phyloP scores from a whole-genome alignment of 2,113 vertebrate species.

The Carollia perspicillata region DNA sequence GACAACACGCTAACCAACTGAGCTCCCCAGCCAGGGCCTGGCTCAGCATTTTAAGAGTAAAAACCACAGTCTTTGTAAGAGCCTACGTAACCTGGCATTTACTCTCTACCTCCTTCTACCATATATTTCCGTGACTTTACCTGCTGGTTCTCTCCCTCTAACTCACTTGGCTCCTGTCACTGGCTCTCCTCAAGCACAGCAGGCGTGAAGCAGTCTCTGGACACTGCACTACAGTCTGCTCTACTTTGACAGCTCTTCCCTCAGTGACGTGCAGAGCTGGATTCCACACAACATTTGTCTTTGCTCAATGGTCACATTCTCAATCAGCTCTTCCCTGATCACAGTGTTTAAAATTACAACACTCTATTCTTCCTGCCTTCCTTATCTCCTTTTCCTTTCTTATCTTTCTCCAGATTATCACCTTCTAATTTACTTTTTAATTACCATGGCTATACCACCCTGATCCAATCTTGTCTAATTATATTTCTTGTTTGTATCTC shows the following conservation, averaged over 20 bases:
- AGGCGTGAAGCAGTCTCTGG: neutral
- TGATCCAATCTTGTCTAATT: neutral
- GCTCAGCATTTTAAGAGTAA: neutral
- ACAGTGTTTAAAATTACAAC: neutral
- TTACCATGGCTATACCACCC: neutral
- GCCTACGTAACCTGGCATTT: neutral
- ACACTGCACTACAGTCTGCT: neutral
- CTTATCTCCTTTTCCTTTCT: neutral
- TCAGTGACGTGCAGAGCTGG: neutral
- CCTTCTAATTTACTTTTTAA: neutral
- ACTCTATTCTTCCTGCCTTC: neutral
- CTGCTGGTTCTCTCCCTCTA: neutral
- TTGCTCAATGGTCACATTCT: neutral
- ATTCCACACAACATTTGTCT: neutral
- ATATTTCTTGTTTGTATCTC: neutral
- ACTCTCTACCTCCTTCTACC: neutral
- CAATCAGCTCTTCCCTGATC: neutral
- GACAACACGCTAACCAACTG: no score
- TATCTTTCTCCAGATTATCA: neutral
- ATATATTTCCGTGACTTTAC: neutral
- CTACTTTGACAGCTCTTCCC: neutral
- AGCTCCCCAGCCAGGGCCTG: no score
- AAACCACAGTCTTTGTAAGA: neutral
- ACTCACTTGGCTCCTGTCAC: neutral
- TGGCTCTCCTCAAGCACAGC: neutral